Evolutionary conservation across 2,797 vertebrate species (phyloP).

Genomic region (Pipistrellus pygmaeus): DNA sequence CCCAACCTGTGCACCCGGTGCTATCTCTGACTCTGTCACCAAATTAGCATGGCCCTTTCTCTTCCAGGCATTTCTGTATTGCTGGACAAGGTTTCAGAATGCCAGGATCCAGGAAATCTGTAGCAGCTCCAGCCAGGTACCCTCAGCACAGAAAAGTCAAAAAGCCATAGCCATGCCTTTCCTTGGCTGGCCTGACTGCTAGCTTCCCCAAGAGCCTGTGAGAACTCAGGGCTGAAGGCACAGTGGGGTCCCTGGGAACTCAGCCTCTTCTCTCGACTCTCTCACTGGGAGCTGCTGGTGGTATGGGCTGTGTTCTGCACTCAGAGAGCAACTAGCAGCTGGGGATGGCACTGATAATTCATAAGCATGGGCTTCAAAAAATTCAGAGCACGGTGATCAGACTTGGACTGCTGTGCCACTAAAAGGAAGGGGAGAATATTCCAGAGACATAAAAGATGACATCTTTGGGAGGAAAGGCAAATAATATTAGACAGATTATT

Average conservation of each 20-base stretch:
- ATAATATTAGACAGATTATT: not conserved
- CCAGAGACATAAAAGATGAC: not conserved
- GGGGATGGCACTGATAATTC: not conserved
- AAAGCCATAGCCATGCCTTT: not conserved
- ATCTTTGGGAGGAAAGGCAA: not conserved
- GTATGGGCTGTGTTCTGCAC: fast-evolving
- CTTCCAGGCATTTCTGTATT: not conserved
- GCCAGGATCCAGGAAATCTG: not conserved
- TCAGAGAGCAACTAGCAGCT: not conserved
- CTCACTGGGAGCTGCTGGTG: not conserved
- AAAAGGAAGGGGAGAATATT: not conserved
- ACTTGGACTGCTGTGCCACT: not conserved
- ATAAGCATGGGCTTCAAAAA: not conserved
- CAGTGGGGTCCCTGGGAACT: fast-evolving
- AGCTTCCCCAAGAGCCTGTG: not conserved
- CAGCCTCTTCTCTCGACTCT: not conserved
- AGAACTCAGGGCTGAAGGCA: not conserved
- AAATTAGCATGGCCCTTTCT: not conserved
- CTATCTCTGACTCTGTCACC: not conserved
- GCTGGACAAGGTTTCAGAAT: not conserved
- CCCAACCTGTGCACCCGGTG: not conserved
- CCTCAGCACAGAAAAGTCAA: too few relatives aligned
- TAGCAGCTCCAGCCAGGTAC: not conserved
- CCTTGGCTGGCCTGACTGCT: fast-evolving
- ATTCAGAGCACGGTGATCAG: too few relatives aligned